Percentiles rank a stretch among this genome's conserved stretches.
Conservation (phyloP, 1,140 invertebrate genomes). For the Oryctes rhinoceros region DNA sequence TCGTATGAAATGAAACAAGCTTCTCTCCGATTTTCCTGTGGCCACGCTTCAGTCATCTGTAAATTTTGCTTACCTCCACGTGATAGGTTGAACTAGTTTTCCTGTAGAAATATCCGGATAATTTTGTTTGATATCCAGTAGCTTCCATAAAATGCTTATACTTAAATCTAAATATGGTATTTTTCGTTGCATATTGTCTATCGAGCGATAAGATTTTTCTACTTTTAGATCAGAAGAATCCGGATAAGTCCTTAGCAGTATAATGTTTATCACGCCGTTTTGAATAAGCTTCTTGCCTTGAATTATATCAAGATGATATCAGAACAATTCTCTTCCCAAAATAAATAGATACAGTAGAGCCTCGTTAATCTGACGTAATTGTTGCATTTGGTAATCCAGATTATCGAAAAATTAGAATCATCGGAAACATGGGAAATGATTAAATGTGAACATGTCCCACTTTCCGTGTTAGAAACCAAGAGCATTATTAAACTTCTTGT, state of each 20-base stretch:
- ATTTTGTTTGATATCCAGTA: not conserved
- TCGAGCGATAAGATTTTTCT: not conserved
- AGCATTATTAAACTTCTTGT: no score
- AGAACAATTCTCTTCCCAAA: not conserved
- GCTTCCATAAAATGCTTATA: slow-evolving; percentile 1
- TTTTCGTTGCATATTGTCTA: not conserved
- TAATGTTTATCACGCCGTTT: not conserved
- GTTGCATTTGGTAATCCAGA: no score
- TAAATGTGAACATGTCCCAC: no score
- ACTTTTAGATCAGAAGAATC: not conserved
- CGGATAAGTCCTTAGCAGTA: not conserved
- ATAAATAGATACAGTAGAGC: no score
- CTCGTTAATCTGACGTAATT: no score
- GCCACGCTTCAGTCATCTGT: no score
- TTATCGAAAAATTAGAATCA: no score
- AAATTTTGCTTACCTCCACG: not conserved
- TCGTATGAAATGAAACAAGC: not conserved
- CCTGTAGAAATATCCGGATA: not conserved
- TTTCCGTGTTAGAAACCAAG: no score
- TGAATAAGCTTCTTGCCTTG: slow-evolving; percentile 3
- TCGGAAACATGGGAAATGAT: no score
- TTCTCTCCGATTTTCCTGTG: no score
- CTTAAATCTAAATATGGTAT: not conserved
- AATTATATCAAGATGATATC: not conserved
- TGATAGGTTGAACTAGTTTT: not conserved